Conservation (phyloP, 1,140 invertebrate species). For the Phortica variegata region DNA sequence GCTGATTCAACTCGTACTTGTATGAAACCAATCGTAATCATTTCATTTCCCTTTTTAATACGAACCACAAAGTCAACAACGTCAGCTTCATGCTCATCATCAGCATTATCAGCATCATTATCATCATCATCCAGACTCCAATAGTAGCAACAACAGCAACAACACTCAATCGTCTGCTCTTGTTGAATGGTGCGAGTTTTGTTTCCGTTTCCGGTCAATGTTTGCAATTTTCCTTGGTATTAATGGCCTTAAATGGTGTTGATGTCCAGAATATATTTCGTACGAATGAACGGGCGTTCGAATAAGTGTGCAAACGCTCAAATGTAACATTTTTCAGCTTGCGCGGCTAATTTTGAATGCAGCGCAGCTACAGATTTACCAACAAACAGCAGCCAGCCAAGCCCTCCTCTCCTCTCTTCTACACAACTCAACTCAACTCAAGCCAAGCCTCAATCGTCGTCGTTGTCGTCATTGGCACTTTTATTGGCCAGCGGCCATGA, state of each 20-base stretch:
- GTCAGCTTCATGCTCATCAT: no score
- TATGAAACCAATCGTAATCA: constrained; percentile 44
- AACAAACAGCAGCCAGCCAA: constrained; percentile 7
- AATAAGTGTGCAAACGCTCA: constrained; percentile 43
- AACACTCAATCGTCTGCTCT: constrained; percentile 1
- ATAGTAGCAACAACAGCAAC: constrained; percentile 20
- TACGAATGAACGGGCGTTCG: constrained; percentile 13
- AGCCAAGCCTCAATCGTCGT: not conserved
- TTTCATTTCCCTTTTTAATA: constrained; percentile 54
- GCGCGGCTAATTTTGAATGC: constrained; percentile 47
- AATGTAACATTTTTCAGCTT: no score
- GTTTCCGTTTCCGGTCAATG: constrained; percentile 50
- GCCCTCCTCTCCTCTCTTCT: constrained; percentile 1
- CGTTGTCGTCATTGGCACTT: constrained; percentile 30
- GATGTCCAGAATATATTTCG: constrained; percentile 23
- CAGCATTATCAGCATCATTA: no score
- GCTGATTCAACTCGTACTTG: not conserved
- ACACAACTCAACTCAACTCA: not conserved
- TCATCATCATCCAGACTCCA: constrained; percentile 35
- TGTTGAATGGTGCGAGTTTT: constrained; percentile 25
- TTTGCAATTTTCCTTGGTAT: constrained; percentile 50
- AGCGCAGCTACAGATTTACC: constrained; percentile 35
- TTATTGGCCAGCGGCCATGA: constrained; percentile 30
- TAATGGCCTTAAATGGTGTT: constrained; percentile 52
- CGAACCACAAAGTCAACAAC: constrained; percentile 33